Evolutionary conservation across 2,113 vertebrate species (phyloP).

Genomic region (Meleagris gallopavo): DNA sequence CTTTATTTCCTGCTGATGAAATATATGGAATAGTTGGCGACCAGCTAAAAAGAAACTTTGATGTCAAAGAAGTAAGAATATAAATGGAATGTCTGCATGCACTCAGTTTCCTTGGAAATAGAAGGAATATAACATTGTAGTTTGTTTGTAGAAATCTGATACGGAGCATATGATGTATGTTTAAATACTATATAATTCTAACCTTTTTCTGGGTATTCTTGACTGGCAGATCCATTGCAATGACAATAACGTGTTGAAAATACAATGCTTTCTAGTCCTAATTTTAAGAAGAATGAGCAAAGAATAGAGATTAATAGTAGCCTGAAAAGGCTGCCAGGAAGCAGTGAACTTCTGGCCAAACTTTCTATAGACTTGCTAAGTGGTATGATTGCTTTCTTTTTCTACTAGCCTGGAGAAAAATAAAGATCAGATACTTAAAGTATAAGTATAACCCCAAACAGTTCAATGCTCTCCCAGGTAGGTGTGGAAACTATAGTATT

Average conservation of each 20-base stretch:
- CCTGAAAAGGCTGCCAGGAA: constrained; percentile 5
- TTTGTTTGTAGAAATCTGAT: not conserved
- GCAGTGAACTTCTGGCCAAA: not conserved
- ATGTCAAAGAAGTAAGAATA: constrained; percentile 90
- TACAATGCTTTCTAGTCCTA: not conserved
- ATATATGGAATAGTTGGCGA: constrained; percentile 95
- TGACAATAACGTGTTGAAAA: not conserved
- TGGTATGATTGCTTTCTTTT: not conserved
- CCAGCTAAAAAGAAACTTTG: constrained; percentile 94
- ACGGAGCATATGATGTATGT: not conserved
- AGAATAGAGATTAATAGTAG: not conserved
- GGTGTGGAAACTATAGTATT: rapidly evolving
- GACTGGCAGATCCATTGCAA: not conserved
- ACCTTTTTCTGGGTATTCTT: not conserved
- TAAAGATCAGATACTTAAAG: not conserved
- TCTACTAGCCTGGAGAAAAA: not conserved
- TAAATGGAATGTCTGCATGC: not conserved
- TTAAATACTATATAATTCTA: not conserved
- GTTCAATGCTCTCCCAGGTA: not conserved
- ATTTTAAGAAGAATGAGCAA: not conserved
- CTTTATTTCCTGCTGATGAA: constrained; percentile 93
- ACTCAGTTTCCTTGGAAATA: not conserved
- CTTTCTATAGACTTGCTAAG: not conserved
- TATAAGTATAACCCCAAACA: not conserved
- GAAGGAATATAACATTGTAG: not conserved